phyloP scores from a whole-genome alignment of 2,113 vertebrate species.

The Eidolon helvum region DNA sequence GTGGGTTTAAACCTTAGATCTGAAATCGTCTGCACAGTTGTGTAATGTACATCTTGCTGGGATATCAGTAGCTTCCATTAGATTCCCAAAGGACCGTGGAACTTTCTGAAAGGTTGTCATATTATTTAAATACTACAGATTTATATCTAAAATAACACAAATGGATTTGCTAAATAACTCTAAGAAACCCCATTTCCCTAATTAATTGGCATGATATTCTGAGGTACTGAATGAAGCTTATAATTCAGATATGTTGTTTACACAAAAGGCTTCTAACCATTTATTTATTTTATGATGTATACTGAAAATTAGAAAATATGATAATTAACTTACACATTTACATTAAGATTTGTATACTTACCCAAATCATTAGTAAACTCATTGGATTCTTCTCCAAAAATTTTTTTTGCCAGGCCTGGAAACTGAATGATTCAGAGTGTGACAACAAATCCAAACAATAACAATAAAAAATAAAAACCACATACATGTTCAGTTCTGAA shows the following conservation, averaged over 20 bases:
- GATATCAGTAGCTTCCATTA: background rate
- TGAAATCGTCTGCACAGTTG: background rate
- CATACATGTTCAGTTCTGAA: conserved; percentile 63
- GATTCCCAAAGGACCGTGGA: background rate
- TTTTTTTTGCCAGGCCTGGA: conserved; percentile 88
- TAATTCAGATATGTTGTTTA: background rate
- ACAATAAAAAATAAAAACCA: conserved; percentile 10
- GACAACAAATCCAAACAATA: conserved; percentile 39
- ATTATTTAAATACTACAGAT: background rate
- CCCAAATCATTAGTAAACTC: conserved; percentile 93
- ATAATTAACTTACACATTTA: conserved; percentile 53
- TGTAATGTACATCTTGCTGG: background rate
- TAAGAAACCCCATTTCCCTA: background rate
- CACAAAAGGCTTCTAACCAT: background rate
- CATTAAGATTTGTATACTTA: conserved; percentile 79
- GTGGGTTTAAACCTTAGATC: background rate
- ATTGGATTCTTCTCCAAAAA: conserved; percentile 93
- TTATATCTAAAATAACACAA: background rate
- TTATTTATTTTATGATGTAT: background rate
- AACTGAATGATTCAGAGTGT: conserved; percentile 84
- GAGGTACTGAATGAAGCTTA: background rate
- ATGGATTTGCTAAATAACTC: background rate
- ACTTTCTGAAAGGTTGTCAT: background rate
- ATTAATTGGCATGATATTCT: background rate
- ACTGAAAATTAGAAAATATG: background rate